phyloP scores from a whole-genome alignment of 1,140 invertebrate genomes.

The Drosophila varians region DNA sequence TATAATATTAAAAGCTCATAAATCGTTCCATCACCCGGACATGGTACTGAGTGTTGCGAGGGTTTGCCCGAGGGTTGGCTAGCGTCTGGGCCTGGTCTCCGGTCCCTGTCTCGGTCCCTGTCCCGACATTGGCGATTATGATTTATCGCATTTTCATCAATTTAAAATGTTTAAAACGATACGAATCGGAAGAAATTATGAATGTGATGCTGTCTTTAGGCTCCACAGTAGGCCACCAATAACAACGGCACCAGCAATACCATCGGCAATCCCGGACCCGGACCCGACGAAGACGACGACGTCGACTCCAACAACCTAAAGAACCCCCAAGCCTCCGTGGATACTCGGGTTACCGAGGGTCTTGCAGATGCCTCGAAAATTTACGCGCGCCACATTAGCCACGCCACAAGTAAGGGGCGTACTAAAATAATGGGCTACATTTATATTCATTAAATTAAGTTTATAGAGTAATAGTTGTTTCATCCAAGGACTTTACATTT shows the following conservation, averaged over 20 bases:
- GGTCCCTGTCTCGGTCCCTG: too few relatives aligned
- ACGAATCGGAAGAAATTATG: conserved; percentile 82
- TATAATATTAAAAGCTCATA: conserved; percentile 82
- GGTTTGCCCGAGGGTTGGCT: conserved; percentile 11
- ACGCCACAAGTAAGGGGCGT: conserved; percentile 24
- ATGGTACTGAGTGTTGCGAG: conserved; percentile 9
- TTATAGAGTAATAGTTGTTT: background rate
- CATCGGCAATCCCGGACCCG: conserved; percentile 16
- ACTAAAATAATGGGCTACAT: background rate
- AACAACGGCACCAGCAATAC: conserved; percentile 37
- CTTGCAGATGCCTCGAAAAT: conserved; percentile 44
- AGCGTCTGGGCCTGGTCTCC: conserved; percentile 24
- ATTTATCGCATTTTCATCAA: conserved; percentile 83
- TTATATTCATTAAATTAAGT: background rate
- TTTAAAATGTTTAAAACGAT: conserved; percentile 83
- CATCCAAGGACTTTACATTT: too few relatives aligned
- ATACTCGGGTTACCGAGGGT: conserved; percentile 61
- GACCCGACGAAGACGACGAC: too few relatives aligned
- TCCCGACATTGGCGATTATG: conserved; percentile 72
- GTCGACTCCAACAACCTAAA: background rate
- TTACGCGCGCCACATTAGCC: conserved; percentile 57
- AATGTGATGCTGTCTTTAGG: conserved; percentile 79
- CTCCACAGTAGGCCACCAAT: conserved; percentile 76
- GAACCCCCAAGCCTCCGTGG: conserved; percentile 32
- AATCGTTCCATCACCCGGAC: conserved; percentile 80